A percentile compares a stretch with the other conserved stretches of the same genome.
phyloP scores from a whole-genome alignment of 1,140 invertebrate genomes.

The Zaprionus lachaisei region DNA sequence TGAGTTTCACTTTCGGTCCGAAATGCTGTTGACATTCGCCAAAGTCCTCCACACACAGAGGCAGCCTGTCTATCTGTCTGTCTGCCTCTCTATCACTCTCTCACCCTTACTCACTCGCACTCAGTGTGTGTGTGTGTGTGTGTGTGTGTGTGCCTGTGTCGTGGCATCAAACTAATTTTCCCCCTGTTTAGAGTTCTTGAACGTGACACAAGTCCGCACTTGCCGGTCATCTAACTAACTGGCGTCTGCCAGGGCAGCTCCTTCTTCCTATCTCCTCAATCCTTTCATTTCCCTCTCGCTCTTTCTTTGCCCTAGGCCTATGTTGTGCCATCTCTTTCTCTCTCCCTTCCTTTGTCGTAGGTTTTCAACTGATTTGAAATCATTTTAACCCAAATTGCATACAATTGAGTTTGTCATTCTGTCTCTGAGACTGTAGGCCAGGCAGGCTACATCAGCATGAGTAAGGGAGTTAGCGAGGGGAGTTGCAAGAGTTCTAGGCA shows the following conservation, averaged over 20 bases:
- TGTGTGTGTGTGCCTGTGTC: constrained; percentile 8
- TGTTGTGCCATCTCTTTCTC: constrained; percentile 5
- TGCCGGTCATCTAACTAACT: constrained; percentile 35
- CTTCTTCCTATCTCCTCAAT: neutral
- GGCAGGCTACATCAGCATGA: neutral
- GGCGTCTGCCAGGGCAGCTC: constrained; percentile 1
- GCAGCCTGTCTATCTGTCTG: neutral
- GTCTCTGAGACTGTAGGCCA: constrained; percentile 23
- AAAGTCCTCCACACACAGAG: constrained; percentile 6
- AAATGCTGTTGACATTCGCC: constrained; percentile 73
- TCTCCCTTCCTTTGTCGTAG: constrained; percentile 33
- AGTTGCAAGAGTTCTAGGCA: neutral
- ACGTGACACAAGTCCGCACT: constrained; percentile 79
- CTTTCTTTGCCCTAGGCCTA: neutral
- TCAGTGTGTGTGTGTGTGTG: neutral
- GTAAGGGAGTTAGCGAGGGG: neutral
- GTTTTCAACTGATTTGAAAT: constrained; percentile 75
- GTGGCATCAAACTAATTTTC: constrained; percentile 78
- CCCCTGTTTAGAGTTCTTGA: constrained; percentile 78
- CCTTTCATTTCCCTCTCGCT: neutral
- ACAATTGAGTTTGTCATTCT: constrained; percentile 70
- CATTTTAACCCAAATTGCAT: constrained; percentile 79
- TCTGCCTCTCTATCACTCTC: neutral
- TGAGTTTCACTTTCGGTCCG: constrained; percentile 74
- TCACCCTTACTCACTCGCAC: neutral